A percentile compares a stretch with the other conserved stretches of the same genome.
These are phyloP conservation scores for Drosophila hamatofila DNA, from an alignment of 2,888 invertebrate species.

Conservation along the genomic window DNA sequence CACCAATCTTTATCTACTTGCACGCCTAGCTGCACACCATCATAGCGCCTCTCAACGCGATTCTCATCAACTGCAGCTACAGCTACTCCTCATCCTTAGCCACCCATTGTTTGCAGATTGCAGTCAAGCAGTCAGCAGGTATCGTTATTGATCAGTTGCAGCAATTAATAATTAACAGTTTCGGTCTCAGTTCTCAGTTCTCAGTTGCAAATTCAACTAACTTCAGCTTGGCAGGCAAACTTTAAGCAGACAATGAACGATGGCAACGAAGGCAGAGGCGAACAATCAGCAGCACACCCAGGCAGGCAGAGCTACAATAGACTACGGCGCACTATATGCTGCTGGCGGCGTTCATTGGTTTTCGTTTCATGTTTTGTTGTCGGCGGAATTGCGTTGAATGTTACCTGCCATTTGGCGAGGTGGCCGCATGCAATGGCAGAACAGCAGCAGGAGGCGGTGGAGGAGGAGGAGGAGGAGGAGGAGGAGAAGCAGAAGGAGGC, in stretches of 20 bases:
- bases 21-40: not conserved
- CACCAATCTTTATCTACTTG: not conserved
- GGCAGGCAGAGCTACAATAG: conserved; percentile 19
- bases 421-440: not conserved
- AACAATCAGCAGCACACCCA: conserved; percentile 25
- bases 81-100: not conserved
- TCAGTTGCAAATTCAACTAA: not conserved
- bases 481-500: not conserved
- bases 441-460: not conserved
- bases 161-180: not conserved
- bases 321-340: conserved; percentile 26
- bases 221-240: conserved; percentile 11
- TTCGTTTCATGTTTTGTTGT: conserved; percentile 66
- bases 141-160: not conserved
- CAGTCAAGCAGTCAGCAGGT: not conserved
- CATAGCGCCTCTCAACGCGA: not conserved
- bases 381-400: conserved; percentile 79
- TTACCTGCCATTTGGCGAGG: conserved; percentile 75
- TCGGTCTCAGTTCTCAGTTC: not conserved
- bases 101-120: not conserved
- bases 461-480: not conserved
- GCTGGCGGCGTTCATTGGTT: conserved; percentile 37
- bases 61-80: not conserved
- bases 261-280: too few relatives aligned
- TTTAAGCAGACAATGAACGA: conserved; percentile 47